phyloP scores from a whole-genome alignment of 2,113 vertebrate species.

The Martes martes region DNA sequence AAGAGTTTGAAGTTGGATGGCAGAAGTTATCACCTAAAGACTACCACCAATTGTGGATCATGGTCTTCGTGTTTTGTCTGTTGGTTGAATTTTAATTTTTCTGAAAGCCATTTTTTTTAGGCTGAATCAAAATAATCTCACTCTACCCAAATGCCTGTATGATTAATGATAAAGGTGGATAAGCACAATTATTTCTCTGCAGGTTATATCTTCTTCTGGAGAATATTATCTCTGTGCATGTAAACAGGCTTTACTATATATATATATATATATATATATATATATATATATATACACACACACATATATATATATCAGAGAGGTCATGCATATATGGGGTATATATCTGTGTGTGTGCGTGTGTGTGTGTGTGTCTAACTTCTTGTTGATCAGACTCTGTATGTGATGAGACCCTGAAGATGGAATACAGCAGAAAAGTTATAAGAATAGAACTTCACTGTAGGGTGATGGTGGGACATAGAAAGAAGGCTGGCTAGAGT shows the following conservation, averaged over 20 bases:
- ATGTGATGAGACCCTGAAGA: not conserved
- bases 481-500: not conserved
- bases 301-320: not conserved
- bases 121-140: not conserved
- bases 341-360: not conserved
- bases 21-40: not conserved
- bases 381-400: not conserved
- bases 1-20: not conserved
- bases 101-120: not conserved
- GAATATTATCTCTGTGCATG: not conserved
- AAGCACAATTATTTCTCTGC: not conserved
- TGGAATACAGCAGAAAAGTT: not conserved
- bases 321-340: not conserved
- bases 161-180: not conserved
- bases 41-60: not conserved
- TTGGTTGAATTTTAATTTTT: not conserved
- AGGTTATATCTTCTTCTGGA: not conserved
- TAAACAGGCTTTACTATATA: not conserved
- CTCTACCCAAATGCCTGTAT: not conserved
- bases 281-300: not conserved
- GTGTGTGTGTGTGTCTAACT: not conserved
- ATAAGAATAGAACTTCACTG: not conserved
- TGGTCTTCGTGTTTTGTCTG: not conserved
- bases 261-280: not conserved
- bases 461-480: not conserved